Evolutionary conservation across 2,797 vertebrate genomes (phyloP), one percentile per base, ranked within the genome.

Genomic region (Bryconaethiops microstoma): DNA sequence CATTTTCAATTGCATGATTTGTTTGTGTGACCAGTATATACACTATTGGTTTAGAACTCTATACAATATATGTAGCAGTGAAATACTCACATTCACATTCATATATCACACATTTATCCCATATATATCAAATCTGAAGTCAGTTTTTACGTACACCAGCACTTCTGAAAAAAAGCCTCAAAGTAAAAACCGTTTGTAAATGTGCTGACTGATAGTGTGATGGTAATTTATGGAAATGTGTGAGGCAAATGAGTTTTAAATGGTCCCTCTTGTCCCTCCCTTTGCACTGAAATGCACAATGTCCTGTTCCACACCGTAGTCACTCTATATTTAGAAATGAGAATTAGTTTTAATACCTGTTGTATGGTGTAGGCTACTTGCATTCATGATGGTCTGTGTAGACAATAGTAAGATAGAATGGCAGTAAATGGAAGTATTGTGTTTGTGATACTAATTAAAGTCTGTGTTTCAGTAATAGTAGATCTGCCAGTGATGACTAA

Each of bases 221-320:
- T 77, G 79, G 73, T 79, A 83, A 82, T 84, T 84, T 84, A 82
- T 86, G 80, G 42, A 80, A 84, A 86, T 84, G 67, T 40, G 21
- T 40, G 50, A 73, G 57, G 76, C 21, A 84, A 82, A 78, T 74
- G 76, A 42, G 45, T 77, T 40, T 75, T 42, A 74, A 84, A 84
- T 86, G 42, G 79, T 80, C 17, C 60, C 73, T 80, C 81, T 84
- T 83, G 50, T 79, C 62, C 52, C 63, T 40, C 50, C 35, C 23
- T 35, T 52, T 81, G 54, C 78, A 67, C 25, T 77, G 64, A 82
- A 73, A 71, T 55, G 80, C 52, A 55, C 23, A 62, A 39, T 74
- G 73, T 74, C 63, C 64, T 86, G 12, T 60, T 68, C 59, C 69
- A 17, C 3, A 29, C 42, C 39, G 8, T 23, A 59, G 13, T 55